Evolutionary conservation across 2,888 invertebrate species (phyloP).

Genomic region (Achlya flavicornis): DNA sequence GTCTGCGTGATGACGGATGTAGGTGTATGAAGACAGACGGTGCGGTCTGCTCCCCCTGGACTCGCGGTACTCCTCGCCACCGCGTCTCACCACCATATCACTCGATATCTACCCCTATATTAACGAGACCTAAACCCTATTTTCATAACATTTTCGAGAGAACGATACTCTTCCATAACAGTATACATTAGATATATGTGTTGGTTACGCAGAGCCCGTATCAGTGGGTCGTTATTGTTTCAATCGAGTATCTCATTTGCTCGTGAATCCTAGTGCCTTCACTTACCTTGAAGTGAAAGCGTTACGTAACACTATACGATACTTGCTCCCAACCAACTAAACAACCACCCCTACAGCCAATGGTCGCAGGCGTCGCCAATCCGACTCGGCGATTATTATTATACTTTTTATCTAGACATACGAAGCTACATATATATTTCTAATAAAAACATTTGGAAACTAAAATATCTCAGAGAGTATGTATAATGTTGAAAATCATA

Average conservation of each 20-base stretch:
- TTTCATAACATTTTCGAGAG: conserved; percentile 38
- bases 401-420: neutral
- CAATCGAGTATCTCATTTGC: conserved; percentile 55
- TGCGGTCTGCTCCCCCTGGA: conserved; percentile 19
- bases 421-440: conserved; percentile 2
- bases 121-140: conserved; percentile 30
- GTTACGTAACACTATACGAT: conserved; percentile 27
- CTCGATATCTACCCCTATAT: conserved; percentile 29
- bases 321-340: conserved; percentile 9
- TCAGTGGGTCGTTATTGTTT: conserved; percentile 57
- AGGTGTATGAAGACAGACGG: conserved; percentile 15
- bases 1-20: conserved; percentile 37
- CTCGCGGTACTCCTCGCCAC: conserved; percentile 23
- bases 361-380: conserved; percentile 7
- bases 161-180: conserved; percentile 28
- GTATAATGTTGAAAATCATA: conserved; percentile 48
- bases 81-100: conserved; percentile 40
- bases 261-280: conserved; percentile 67
- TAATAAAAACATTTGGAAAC: conserved; percentile 25
- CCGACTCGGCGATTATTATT: neutral
- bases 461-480: conserved; percentile 29
- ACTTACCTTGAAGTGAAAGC: conserved; percentile 53
- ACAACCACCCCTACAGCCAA: neutral
- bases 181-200: conserved; percentile 29
- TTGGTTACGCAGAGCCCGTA: conserved; percentile 37